Evolutionary conservation across 2,113 vertebrate species (phyloP).

Genomic region (Dasyprocta punctata): DNA sequence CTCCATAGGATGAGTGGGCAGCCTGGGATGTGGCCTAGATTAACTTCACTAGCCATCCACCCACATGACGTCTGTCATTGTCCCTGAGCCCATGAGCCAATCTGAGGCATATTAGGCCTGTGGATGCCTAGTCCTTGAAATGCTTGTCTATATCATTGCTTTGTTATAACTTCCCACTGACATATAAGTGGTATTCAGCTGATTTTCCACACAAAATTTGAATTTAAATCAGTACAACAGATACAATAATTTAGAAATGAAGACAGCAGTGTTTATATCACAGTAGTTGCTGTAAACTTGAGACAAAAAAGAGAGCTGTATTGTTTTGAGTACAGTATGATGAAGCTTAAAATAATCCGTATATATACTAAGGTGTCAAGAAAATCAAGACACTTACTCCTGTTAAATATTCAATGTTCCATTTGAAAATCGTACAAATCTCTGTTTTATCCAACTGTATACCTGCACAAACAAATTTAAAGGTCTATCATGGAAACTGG

Average conservation of each 20-base stretch:
- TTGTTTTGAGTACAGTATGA: neutral
- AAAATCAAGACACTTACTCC: neutral
- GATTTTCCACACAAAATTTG: slow-evolving; percentile 22
- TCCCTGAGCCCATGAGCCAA: neutral
- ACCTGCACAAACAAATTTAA: neutral
- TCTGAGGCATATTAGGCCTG: neutral
- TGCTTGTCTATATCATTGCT: neutral
- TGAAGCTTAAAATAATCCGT: slow-evolving; percentile 33
- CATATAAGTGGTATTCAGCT: neutral
- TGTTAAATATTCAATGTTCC: neutral
- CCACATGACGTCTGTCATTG: slow-evolving; percentile 31
- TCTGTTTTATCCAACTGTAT: neutral
- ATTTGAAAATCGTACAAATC: slow-evolving; percentile 12
- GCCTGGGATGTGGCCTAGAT: neutral
- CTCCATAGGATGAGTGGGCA: neutral
- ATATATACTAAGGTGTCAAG: neutral
- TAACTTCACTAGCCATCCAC: neutral
- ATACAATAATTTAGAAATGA: slow-evolving; percentile 18
- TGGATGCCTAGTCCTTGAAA: neutral
- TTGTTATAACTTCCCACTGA: neutral
- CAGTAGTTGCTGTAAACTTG: neutral
- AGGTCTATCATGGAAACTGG: neutral
- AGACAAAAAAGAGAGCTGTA: neutral
- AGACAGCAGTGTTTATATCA: neutral
- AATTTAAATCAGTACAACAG: slow-evolving; percentile 33